Base-by-base conservation (phyloP, 2,797 vertebrate genomes). In the Nannoperca obscura region DNA sequence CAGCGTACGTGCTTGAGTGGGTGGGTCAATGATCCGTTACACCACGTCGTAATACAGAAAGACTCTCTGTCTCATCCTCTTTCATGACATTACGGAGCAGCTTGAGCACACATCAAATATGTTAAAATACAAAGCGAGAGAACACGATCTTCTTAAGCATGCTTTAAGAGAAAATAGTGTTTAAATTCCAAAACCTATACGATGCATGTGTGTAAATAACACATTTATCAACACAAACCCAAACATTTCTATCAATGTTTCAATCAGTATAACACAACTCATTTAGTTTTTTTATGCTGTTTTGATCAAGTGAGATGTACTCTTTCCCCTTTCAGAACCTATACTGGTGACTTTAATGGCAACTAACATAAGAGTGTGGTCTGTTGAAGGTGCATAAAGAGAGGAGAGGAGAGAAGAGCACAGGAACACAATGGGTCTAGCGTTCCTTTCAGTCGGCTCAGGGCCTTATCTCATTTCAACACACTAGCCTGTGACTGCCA, bases 391-490 rank as follows among this genome's bases (percentile, higher is more conserved):
- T 87, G 83, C 75, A 83, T 74, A 67, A 38, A 76, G 82, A 83
- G 82, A 84, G 83, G 76, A 91, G 81, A 82, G 81, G 84, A 89
- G 74, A 90, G 86, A 91, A 62, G 80, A 88, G 91, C 42, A 32
- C 80, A 24, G 79, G 68, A 80, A 88, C 76, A 95, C 94, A 96
- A 95, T 94, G 90, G 92, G 76, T 86, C 86, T 77, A 61, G 79
- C 83, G 57, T 89, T 92, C 90, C 85, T 93, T 92, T 93, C 93
- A 86, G 86, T 85, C 88, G 52, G 89, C 90, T 90, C 85, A 84
- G 80, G 60, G 83, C 87, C 95, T 95, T 96, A 96, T 95, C 95
- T 95, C 93, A 86, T 89, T 90, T 92, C 82, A 93, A 86, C 95
- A 95, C 93, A 89, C 93, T 78, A 88, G 91, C 88, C 92, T 90